phyloP scores from a whole-genome alignment of 2,888 invertebrate genomes.

The Plebejus anna region DNA sequence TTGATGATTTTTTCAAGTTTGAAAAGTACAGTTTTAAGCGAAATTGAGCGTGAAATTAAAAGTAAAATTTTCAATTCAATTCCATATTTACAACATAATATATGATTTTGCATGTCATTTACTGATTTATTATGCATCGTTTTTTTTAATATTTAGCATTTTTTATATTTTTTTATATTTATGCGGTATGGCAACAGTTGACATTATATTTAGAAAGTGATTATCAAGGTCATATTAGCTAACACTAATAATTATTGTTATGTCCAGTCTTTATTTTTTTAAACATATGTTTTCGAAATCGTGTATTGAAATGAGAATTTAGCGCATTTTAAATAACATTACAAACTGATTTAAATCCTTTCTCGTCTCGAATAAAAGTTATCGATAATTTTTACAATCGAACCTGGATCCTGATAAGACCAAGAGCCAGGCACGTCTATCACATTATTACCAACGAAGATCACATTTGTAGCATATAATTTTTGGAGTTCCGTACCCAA shows the following conservation, averaged over 20 bases:
- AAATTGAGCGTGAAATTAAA: too few species aligned
- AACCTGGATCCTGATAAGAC: too few species aligned
- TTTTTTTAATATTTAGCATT: neutral
- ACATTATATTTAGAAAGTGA: neutral
- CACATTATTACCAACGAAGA: neutral
- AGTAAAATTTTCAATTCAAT: too few species aligned
- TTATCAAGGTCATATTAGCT: neutral
- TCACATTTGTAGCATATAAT: neutral
- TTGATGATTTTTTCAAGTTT: too few species aligned
- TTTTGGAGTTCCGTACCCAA: too few species aligned
- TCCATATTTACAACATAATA: too few species aligned
- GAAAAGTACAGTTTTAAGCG: too few species aligned
- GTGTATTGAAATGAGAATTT: neutral
- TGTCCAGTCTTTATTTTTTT: neutral
- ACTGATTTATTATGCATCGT: neutral
- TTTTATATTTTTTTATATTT: neutral
- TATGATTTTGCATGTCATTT: neutral
- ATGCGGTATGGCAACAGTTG: neutral
- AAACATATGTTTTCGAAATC: neutral
- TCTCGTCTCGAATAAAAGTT: neutral
- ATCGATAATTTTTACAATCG: too few species aligned
- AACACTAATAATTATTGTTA: too few species aligned
- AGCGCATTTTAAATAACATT: neutral
- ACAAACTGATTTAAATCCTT: neutral
- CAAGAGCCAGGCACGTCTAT: neutral